These are phyloP conservation scores for Epizoanthus ramosus DNA, from an alignment of 92 coral and sea anemone species.

Conservation along the genomic window DNA sequence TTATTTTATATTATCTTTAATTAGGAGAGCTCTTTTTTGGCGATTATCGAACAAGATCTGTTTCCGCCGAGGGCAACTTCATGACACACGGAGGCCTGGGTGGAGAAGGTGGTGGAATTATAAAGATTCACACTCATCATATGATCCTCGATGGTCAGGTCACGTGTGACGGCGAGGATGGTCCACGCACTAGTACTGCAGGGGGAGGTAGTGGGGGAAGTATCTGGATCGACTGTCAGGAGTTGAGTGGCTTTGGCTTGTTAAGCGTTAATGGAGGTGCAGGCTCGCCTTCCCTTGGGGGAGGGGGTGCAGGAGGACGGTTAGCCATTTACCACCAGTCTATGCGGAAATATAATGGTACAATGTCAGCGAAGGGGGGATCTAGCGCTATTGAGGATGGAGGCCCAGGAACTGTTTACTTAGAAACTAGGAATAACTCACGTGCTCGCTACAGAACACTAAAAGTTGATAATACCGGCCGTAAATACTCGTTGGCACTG, in stretches of 20 bases:
- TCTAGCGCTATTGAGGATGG: conserved; percentile 60
- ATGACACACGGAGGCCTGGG: conserved; percentile 65
- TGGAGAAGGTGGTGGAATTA: conserved; percentile 73
- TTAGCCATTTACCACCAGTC: conserved; percentile 63
- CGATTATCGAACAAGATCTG: conserved; percentile 59
- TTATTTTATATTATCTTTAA: background rate
- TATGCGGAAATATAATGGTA: conserved; percentile 72
- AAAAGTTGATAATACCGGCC: conserved; percentile 62
- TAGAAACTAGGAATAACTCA: conserved; percentile 64
- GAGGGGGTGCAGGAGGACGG: conserved; percentile 82
- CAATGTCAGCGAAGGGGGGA: conserved; percentile 78
- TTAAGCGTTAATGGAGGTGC: conserved; percentile 68
- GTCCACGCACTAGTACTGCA: conserved; percentile 65
- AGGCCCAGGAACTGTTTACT: conserved; percentile 72
- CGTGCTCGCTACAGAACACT: conserved; percentile 53
- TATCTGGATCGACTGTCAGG: conserved; percentile 68
- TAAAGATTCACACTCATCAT: conserved; percentile 62
- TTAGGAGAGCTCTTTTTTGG: conserved; percentile 73
- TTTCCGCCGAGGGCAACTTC: conserved; percentile 41
- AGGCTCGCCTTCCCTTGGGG: conserved; percentile 64
- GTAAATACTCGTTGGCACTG: conserved; percentile 57
- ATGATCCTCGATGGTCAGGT: conserved; percentile 68
- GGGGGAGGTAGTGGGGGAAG: conserved; percentile 83
- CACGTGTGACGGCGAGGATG: conserved; percentile 69
- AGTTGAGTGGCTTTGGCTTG: conserved; percentile 68